phyloP scores from a whole-genome alignment of 2,888 invertebrate genomes.

The Lasioglossum marginatum region DNA sequence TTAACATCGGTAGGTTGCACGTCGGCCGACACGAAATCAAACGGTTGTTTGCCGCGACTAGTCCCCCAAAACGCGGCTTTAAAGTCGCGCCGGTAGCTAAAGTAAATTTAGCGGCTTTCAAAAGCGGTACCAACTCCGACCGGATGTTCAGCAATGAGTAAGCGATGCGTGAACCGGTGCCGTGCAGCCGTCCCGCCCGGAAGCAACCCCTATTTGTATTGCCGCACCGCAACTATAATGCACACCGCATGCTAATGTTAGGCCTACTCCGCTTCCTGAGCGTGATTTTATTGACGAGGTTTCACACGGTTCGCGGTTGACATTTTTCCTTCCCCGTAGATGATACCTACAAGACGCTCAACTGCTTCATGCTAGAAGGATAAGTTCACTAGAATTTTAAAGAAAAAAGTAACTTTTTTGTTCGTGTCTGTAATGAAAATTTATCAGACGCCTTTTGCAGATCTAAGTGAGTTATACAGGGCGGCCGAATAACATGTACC shows the following conservation, averaged over 20 bases:
- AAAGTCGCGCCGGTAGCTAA: conserved; percentile 69
- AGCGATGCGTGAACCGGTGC: conserved; percentile 76
- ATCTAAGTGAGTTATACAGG: too few relatives aligned
- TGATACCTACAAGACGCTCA: neutral
- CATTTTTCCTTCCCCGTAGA: neutral
- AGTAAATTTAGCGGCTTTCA: conserved; percentile 74
- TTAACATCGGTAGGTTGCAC: conserved; percentile 26
- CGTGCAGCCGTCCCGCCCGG: conserved; percentile 65
- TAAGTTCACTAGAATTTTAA: neutral
- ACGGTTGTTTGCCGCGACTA: conserved; percentile 61
- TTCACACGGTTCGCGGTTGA: neutral
- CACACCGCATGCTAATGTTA: conserved; percentile 64
- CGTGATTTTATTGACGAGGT: conserved; percentile 30
- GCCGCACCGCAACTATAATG: conserved; percentile 64
- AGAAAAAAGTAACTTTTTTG: neutral
- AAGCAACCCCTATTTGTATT: conserved; percentile 73
- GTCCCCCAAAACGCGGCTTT: conserved; percentile 58
- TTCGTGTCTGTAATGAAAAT: too few relatives aligned
- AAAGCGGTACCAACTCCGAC: conserved; percentile 66
- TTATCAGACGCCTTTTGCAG: too few relatives aligned
- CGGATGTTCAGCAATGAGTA: conserved; percentile 76
- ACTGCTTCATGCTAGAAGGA: neutral
- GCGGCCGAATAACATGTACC: too few relatives aligned
- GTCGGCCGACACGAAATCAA: conserved; percentile 60
- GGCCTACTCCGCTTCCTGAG: conserved; percentile 21